Base-by-base conservation (phyloP, 2,888 invertebrate genomes). In the Exephanes ischioxanthus region DNA sequence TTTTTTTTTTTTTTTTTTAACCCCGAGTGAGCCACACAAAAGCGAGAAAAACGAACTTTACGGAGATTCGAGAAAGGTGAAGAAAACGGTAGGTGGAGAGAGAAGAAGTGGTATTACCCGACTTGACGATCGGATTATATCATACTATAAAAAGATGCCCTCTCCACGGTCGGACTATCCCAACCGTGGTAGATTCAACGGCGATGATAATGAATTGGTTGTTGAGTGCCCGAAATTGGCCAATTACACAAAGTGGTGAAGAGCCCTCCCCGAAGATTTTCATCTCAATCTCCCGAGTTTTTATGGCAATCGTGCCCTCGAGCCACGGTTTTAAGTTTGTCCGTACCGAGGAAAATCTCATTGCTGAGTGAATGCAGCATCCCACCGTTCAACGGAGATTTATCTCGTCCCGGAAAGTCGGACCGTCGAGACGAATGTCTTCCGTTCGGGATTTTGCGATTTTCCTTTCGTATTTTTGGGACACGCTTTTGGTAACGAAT, bases 221-320 rank as follows among this genome's bases (percentile, higher is more conserved):
- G 92, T 92, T 92, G 91, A 92, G 90, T 92, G 90, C 89, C 87
- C 92, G 92, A 92, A 93, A 93, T 93, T 93, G 91, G 89, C 91
- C 93, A 92, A 93, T 93, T 92, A 93, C 90, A 77, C 72, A 77
- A 66, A 83, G 83, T 83, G 76, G 73, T 22, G 87, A 88, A 89
- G 90, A 88, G 89, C 88, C 88, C 88, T 87, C 87, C 90, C 37
- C 33, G 61, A 48, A 89, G 90, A 91, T 92, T 92, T 92, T 91
- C 90, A 89, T 55, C 16, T 63, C 55, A 88, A 86, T 86, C 88
- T 88, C 87, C 88, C 86, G 90, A 90, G 90, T 90, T 90, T 91
- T 91, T 91, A 90, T 89, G 89, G 88, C 87, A 77, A 80, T 83
- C 80, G 70, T 67, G 68, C 73, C 45, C 22, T 67, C 33, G 81